Evolutionary conservation across 2,113 vertebrate species (phyloP), one percentile per base, ranked within the genome.

Genomic region (Pseudorasbora parva): DNA sequence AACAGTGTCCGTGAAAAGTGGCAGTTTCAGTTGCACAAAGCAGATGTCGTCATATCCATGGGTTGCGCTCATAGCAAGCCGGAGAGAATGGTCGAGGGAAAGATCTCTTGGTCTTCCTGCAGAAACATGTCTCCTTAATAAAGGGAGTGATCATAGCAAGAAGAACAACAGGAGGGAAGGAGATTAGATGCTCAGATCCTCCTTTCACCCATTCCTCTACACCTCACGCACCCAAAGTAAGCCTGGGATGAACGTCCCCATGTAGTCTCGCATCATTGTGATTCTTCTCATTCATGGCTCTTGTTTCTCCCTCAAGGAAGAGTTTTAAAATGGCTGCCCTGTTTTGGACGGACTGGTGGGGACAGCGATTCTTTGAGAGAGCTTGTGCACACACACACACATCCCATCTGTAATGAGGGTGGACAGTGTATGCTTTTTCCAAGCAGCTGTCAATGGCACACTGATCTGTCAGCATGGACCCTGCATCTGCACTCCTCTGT

Each of bases 401-500:
- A 41, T 62, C 68, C 81, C 68, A 84, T 83, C 82, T 87, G 80
- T 84, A 78, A 71, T 60, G 75, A 66, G 79, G 68, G 73, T 80
- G 51, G 82, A 82, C 84, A 78, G 83, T 88, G 83, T 85, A 74
- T 51, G 49, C 68, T 83, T 89, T 87, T 86, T 85, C 78, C 81
- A 82, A 57, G 83, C 88, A 89, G 88, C 88, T 89, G 88, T 88
- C 87, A 82, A 77, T 85, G 86, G 45, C 75, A 74, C 85, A 87
- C 77, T 82, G 78, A 88, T 89, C 88, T 87, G 83, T 89, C 87
- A 86, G 81, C 83, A 74, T 86, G 86, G 83, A 89, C 82, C 83
- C 85, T 88, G 71, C 87, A 87, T 89, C 85, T 88, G 85, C 82
- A 85, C 74, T 85, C 81, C 21, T 86, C 82, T 85, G 84, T 88